A percentile compares a stretch with the other conserved stretches of the same genome.
Conservation (phyloP, 2,113 vertebrate genomes). For the Steatornis caripensis region DNA sequence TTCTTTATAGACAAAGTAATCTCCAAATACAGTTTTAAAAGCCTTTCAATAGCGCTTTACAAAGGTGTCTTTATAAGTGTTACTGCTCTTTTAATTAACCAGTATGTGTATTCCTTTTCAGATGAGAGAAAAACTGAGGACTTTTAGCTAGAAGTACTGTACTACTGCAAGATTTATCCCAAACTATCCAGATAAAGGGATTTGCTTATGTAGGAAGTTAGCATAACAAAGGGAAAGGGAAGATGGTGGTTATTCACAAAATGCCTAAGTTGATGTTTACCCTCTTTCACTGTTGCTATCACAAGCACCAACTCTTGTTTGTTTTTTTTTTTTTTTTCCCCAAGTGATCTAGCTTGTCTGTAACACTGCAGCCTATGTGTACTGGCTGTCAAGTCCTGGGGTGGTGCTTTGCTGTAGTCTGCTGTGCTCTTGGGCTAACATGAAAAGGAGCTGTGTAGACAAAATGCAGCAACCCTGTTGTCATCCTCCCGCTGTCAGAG, state of each 20-base stretch:
- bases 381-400: not conserved
- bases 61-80: not conserved
- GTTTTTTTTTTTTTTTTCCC: too few relatives aligned
- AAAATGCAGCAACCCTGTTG: not conserved
- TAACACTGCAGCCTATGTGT: accelerated
- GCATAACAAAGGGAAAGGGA: not conserved
- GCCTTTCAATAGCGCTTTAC: not conserved
- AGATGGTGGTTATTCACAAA: not conserved
- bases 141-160: not conserved
- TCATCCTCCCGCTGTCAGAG: not conserved
- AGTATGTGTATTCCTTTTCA: not conserved
- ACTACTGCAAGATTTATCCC: not conserved
- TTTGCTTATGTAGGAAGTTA: not conserved
- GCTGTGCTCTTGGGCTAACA: not conserved
- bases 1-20: not conserved
- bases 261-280: not conserved
- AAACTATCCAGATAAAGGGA: not conserved
- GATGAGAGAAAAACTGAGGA: not conserved
- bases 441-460: not conserved
- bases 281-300: not conserved
- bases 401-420: not conserved
- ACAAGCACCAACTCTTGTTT: not conserved
- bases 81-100: not conserved
- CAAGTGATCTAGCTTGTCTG: not conserved
- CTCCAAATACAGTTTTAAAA: not conserved